Base-by-base conservation (phyloP, 2,888 invertebrate species). In the Nephrotoma appendiculata region DNA sequence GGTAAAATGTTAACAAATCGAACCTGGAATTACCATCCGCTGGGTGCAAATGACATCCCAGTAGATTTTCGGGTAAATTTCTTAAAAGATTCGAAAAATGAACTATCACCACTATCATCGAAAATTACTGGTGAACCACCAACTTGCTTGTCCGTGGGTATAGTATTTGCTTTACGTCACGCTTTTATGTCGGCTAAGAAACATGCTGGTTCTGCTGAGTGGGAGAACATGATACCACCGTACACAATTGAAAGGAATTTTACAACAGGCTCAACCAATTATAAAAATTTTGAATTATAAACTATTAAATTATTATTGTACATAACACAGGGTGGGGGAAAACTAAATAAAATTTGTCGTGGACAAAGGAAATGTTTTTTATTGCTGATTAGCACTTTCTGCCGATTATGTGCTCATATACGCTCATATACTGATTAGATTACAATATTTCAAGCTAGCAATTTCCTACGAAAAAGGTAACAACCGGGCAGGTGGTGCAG, bases 21-120 rank as follows among this genome's bases (percentile, higher is more conserved):
- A 86, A 96, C 97, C 2, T 97, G 97, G 97, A 95, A 93, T 86
- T 96, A 96, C 89, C 96, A 96, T 89, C 94, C 95, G 1, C 96
- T 96, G 0, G 95, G 95, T 0, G 93, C 94, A 0, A 96, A 95
- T 89, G 96, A 96, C 88, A 96, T 96, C 89, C 96, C 96, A 0
- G 93, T 94, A 31, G 95, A 96, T 90, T 95, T 96, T 88, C 93
- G 95, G 88, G 92, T 96, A 6, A 86, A 52, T 57, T 86, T 86
- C 7, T 43, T 85, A 19, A 43, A 45, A 11, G 19, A 0, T 31
- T 15, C 1, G 3, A 48, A 48, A 31, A 86, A 45, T 12, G 15
- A 44, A 1, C 41, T 86, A 19, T 41, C 7, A 48, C n/a, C 48
- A 6, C 48, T 86, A 6, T 48, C 41, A 4, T 86, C 84, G 3